Evolutionary conservation across 1,140 invertebrate genomes (phyloP).

Genomic region (Thaumatotibia leucotreta): DNA sequence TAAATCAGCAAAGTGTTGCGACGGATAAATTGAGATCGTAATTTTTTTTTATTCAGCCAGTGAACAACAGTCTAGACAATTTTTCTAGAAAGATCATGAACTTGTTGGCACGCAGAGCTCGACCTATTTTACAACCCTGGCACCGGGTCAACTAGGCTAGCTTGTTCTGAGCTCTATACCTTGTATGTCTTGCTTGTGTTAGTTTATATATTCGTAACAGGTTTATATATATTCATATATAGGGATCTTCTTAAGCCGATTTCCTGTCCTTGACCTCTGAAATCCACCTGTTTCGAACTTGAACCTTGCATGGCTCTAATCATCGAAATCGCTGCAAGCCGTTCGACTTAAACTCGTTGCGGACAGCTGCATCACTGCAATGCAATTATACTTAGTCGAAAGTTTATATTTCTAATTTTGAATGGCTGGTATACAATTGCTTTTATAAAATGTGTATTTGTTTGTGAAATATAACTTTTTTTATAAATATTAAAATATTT

Average conservation of each 20-base stretch:
- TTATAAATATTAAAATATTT: too few species aligned
- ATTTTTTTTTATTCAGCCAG: too few species aligned
- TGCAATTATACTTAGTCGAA: background rate
- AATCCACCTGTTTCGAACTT: slow-evolving; percentile 54
- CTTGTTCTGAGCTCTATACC: background rate
- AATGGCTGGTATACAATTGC: too few species aligned
- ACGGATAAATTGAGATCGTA: too few species aligned
- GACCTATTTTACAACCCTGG: background rate
- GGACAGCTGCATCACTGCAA: background rate
- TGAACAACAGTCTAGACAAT: background rate
- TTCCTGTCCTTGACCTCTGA: slow-evolving; percentile 55
- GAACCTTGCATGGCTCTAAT: slow-evolving; percentile 54
- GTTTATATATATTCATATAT: too few species aligned
- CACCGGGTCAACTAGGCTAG: background rate
- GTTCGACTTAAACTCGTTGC: background rate
- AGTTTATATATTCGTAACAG: background rate
- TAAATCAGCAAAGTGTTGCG: too few species aligned
- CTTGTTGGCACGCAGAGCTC: background rate
- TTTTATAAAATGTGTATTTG: too few species aligned
- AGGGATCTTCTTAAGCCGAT: slow-evolving; percentile 24
- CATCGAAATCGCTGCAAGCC: slow-evolving; percentile 47
- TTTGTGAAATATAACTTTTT: too few species aligned
- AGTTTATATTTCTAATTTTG: background rate
- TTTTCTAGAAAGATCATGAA: background rate
- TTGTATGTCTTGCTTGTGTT: background rate